phyloP scores from a whole-genome alignment of 2,888 invertebrate species.

The Stenodera caucasica region DNA sequence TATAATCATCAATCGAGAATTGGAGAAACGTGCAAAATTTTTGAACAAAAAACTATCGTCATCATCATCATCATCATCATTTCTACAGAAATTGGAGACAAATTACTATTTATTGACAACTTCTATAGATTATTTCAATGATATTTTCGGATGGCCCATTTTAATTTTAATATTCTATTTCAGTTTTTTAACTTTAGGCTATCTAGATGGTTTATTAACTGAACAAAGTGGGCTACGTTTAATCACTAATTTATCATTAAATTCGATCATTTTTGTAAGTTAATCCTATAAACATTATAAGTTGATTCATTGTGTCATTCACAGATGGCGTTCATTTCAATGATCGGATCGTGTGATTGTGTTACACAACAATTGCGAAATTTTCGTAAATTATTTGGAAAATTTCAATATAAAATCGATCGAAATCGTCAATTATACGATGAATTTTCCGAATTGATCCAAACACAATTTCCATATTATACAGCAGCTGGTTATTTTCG shows the following conservation, averaged over 20 bases:
- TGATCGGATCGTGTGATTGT: too few species aligned
- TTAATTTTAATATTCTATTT: slow-evolving; percentile 2
- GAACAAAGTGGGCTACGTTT: not conserved
- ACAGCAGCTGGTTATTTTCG: slow-evolving; percentile 2
- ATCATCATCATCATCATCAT: not conserved
- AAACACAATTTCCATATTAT: not conserved
- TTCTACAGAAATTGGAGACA: not conserved
- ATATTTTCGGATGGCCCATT: not conserved
- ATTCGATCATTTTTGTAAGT: not conserved
- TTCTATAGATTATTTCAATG: not conserved
- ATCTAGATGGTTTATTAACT: not conserved
- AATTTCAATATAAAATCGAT: not conserved
- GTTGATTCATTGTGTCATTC: too few species aligned
- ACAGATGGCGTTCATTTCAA: too few species aligned
- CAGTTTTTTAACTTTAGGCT: not conserved
- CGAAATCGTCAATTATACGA: not conserved
- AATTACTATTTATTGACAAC: not conserved
- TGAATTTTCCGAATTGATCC: not conserved
- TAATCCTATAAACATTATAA: not conserved
- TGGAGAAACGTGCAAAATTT: not conserved
- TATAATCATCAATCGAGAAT: not conserved
- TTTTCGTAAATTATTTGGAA: not conserved
- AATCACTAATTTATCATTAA: not conserved
- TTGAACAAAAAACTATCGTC: not conserved
- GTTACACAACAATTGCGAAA: too few species aligned